Evolutionary conservation across 2,113 vertebrate species (phyloP), one percentile per base, ranked within the genome.

Genomic region (Mirza zaza): DNA sequence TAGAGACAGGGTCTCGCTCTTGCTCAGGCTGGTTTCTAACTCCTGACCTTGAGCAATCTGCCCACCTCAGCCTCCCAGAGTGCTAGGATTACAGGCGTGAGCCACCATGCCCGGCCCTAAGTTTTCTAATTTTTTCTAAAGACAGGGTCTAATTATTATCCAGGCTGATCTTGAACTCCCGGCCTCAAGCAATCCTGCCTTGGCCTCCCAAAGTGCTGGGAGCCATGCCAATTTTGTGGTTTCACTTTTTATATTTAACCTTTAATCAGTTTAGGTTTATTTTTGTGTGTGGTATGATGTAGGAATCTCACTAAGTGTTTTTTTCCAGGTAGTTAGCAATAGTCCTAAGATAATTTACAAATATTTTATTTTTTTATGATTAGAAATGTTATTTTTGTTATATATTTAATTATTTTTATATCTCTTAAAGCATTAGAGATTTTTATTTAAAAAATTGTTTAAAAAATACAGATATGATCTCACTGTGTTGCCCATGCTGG

Each of bases 361-460:
- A 12, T 87, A 65, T 73, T 57, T 4, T 18, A n/a, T 45, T 61
- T 70, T 70, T 59, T 42, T 17, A 71, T 84, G 45, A 63, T 63
- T 89, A 39, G 34, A 79, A 50, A 87, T 91, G 39, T 76, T 34
- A 65, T 32, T 29, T 81, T 90, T 90, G 39, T 80, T 45, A 57
- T 32, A 57, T 80, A 34, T 79, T 77, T 77, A 89, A 84, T 89
- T 96, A 52, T 34, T 82, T 92, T 83, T 87, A 39, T 91, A 76
- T 94, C 67, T 87, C 39, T 68, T 68, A 52, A 6, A 25, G 27
- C 5, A 68, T 91, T 87, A 75, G 57, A 34, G 80, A 36, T 81
- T 34, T 81, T 50, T 76, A 10, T 3, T 55, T 6, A 55, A 67
- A n/a, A n/a, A 67, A n/a, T 27, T 61, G 11, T 63, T 63, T 63